phyloP scores from a whole-genome alignment of 2,113 vertebrate species.

The Lepidothrix coronata region DNA sequence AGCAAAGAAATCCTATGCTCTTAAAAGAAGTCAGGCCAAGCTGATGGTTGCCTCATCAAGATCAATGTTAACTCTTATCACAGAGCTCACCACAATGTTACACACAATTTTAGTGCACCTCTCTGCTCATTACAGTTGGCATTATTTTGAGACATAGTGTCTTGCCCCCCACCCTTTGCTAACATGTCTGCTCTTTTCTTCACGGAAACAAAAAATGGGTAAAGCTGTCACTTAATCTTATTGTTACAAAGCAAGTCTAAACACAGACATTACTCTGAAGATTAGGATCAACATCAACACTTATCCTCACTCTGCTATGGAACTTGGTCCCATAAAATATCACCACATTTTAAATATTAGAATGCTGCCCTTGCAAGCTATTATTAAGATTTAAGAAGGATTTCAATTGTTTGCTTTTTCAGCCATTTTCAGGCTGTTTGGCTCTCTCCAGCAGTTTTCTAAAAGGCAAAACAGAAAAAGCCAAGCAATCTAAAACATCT shows the following conservation, averaged over 20 bases:
- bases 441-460: slow-evolving; percentile 21
- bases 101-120: background rate
- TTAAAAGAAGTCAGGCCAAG: background rate
- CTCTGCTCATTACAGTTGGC: background rate
- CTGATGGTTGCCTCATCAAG: background rate
- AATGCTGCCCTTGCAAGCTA: background rate
- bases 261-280: background rate
- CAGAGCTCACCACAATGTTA: background rate
- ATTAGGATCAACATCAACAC: background rate
- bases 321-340: background rate
- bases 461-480: background rate
- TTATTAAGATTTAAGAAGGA: background rate
- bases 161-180: background rate
- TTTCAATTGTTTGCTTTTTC: background rate
- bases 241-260: background rate
- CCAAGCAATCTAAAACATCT: background rate
- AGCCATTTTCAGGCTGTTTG: background rate
- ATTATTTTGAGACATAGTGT: background rate
- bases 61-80: background rate
- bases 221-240: background rate
- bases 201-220: background rate
- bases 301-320: background rate
- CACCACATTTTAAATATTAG: background rate
- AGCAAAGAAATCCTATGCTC: background rate
- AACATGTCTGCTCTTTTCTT: background rate